These are phyloP conservation scores for Flabesymbios commensalis DNA, from an alignment of 2,888 invertebrate genomes.

Conservation along the genomic window DNA sequence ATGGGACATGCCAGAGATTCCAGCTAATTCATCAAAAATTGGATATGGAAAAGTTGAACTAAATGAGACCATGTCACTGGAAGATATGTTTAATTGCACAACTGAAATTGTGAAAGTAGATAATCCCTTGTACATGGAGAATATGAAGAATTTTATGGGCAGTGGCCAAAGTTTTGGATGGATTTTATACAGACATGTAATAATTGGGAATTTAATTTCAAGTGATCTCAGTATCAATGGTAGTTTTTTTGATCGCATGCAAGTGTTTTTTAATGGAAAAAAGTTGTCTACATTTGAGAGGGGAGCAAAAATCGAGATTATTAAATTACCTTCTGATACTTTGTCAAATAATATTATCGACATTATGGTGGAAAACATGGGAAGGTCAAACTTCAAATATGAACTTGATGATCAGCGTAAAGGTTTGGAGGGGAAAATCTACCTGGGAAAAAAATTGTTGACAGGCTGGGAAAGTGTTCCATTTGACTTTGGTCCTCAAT, in stretches of 20 bases:
- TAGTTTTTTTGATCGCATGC: conserved; percentile 63
- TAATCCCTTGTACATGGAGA: conserved; percentile 53
- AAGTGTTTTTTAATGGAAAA: conserved; percentile 12
- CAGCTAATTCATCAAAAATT: neutral
- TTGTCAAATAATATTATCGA: conserved; percentile 36
- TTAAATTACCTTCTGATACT: conserved; percentile 23
- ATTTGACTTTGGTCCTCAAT: conserved; percentile 24
- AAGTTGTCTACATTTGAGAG: conserved; percentile 49
- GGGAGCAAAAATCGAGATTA: neutral
- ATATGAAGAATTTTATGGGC: conserved; percentile 47
- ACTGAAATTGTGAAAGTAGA: neutral
- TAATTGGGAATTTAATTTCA: too few species aligned
- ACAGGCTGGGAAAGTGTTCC: conserved; percentile 21
- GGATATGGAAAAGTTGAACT: conserved; percentile 10
- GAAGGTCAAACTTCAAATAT: conserved; percentile 26
- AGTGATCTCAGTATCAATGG: conserved; percentile 35
- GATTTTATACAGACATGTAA: conserved; percentile 64
- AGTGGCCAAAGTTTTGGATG: conserved; percentile 68
- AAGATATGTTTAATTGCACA: neutral
- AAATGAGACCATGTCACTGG: neutral
- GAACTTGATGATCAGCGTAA: conserved; percentile 18
- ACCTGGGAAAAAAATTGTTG: neutral
- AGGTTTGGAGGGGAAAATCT: conserved; percentile 18
- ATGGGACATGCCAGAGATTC: conserved; percentile 1
- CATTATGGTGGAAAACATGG: conserved; percentile 33